phyloP scores from a whole-genome alignment of 2,797 vertebrate genomes.

The Channallabes apus region DNA sequence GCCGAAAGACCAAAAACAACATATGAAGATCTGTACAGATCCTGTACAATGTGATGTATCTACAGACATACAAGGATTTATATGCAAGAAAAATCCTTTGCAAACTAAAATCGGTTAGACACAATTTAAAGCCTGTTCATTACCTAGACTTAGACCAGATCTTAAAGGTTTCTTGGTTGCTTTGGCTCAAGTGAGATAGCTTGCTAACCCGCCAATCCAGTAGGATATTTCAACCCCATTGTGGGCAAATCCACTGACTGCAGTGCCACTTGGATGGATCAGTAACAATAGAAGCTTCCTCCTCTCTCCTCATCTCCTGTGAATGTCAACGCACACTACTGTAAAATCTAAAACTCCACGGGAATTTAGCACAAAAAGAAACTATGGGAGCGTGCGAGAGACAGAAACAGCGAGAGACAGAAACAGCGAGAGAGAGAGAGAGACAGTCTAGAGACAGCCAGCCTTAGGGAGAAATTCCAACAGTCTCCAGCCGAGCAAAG shows the following conservation, averaged over 20 bases:
- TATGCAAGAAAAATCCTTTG: not conserved
- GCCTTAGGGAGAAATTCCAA: slow-evolving; percentile 21
- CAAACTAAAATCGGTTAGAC: not conserved
- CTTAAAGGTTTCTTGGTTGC: not conserved
- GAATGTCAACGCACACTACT: slow-evolving; percentile 53
- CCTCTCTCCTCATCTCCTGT: slow-evolving; percentile 33
- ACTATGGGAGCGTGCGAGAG: not conserved
- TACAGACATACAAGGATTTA: not conserved
- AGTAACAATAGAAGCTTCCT: slow-evolving; percentile 36
- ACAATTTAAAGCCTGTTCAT: not conserved
- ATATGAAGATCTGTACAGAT: too few relatives aligned
- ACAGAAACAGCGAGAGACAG: not conserved
- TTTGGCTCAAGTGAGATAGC: not conserved
- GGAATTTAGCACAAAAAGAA: slow-evolving; percentile 13
- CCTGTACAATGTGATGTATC: too few relatives aligned
- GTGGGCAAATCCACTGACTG: slow-evolving; percentile 41
- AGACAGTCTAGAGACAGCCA: not conserved
- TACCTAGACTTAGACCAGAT: not conserved
- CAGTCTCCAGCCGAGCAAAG: slow-evolving; percentile 18
- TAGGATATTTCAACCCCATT: slow-evolving; percentile 11
- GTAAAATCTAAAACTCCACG: slow-evolving; percentile 27
- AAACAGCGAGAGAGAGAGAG: slow-evolving; percentile 6
- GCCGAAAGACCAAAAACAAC: not conserved
- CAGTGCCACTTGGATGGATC: slow-evolving; percentile 42
- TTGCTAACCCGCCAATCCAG: not conserved